Evolutionary conservation across 2,113 vertebrate genomes (phyloP).

Genomic region (Brachypodius melanocephalos): DNA sequence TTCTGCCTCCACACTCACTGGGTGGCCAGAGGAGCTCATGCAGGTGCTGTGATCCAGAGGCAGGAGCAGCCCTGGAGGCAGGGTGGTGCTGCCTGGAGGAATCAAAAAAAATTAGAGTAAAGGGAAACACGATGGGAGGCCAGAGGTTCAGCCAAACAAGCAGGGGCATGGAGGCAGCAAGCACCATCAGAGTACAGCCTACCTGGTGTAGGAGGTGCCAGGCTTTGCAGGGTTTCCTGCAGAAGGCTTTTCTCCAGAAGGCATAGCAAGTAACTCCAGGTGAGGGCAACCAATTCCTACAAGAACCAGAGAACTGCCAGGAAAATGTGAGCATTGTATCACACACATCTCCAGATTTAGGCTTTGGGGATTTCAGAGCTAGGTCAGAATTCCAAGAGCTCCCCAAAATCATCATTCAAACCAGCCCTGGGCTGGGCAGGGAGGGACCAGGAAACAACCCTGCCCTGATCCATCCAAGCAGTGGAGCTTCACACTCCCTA

Average conservation of each 20-base stretch:
- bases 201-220: neutral
- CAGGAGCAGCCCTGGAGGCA: neutral
- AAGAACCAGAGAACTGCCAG: neutral
- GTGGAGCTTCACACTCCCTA: neutral
- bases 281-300: neutral
- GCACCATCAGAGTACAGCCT: fast-evolving
- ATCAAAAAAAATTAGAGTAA: neutral
- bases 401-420: neutral
- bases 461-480: neutral
- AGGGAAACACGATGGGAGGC: neutral
- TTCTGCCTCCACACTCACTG: neutral
- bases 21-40: neutral
- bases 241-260: neutral
- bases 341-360: neutral
- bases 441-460: neutral
- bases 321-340: neutral
- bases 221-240: neutral
- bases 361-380: neutral
- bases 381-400: neutral
- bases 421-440: neutral
- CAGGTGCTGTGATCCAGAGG: neutral
- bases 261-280: fast-evolving
- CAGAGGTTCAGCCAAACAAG: neutral
- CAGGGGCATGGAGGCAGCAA: neutral
- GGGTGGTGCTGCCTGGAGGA: neutral